Evolutionary conservation across 2,888 invertebrate species (phyloP).

Genomic region (Xylota sylvarum): DNA sequence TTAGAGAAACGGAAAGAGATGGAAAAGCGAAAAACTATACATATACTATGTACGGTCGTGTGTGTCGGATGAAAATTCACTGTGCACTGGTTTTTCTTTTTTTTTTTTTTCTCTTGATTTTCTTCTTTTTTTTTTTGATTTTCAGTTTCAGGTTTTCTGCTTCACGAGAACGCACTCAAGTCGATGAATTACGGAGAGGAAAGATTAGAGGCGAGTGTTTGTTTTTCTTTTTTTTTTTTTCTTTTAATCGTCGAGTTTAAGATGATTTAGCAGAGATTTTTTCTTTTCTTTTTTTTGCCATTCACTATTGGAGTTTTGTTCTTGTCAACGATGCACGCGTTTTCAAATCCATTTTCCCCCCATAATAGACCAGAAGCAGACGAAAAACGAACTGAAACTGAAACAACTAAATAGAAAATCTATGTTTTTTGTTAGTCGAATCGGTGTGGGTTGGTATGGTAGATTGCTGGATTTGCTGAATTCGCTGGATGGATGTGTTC

Average conservation of each 20-base stretch:
- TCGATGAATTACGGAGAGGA: conserved; percentile 47
- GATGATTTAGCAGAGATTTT: conserved; percentile 3
- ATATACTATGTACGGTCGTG: conserved; percentile 36
- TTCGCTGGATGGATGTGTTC: conserved; percentile 63
- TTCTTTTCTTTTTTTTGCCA: conserved; percentile 38
- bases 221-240: not conserved
- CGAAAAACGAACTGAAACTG: conserved; percentile 77
- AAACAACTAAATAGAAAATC: conserved; percentile 73
- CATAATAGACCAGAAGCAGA: conserved; percentile 74
- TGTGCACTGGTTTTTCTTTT: conserved; percentile 65
- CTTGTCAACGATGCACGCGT: conserved; percentile 73
- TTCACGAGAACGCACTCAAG: conserved; percentile 21
- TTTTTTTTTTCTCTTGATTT: conserved; percentile 14
- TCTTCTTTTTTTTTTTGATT: conserved; percentile 9
- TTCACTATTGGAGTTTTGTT: conserved; percentile 57
- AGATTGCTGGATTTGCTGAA: conserved; percentile 59
- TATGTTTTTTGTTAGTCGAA: conserved; percentile 58
- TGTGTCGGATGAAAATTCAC: conserved; percentile 67
- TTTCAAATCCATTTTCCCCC: conserved; percentile 72
- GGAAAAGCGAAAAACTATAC: conserved; percentile 47
- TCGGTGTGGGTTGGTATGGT: conserved; percentile 24
- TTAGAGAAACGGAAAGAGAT: conserved; percentile 64
- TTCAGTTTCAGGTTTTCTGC: conserved; percentile 65
- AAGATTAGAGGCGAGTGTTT: conserved; percentile 43
- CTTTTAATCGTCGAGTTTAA: not conserved